Base-by-base conservation (phyloP, 1,140 invertebrate genomes). In the Odontomachus brunneus region DNA sequence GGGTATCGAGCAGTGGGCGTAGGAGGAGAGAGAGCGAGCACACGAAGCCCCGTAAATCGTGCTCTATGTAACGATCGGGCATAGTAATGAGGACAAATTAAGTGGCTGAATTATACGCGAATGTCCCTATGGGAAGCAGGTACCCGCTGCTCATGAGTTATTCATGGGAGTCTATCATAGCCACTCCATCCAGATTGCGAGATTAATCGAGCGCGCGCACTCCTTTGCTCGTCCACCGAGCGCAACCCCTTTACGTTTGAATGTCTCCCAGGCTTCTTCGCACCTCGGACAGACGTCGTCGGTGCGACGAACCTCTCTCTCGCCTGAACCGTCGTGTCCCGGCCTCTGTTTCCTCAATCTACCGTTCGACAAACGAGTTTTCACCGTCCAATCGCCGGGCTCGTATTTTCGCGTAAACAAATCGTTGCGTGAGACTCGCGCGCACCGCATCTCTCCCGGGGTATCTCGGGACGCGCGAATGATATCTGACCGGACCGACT, bases 21-120 rank as follows among this genome's bases (percentile, higher is more conserved):
- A 33, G 29, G 29, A 48, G 19, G 3, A 24, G 63, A 24, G 66
- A 72, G 69, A 19, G 66, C 74, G 78, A 80, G 80, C 72, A 66
- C 53, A 80, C 83, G 88, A 86, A 87, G 82, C 71, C 82, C 80
- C 87, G 88, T 92, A 92, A 91, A 92, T 92, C 87, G 88, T 88
- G 75, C 80, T 87, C 84, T 91, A 87, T 91, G 87, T 92, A 93
- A 93, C 86, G 91, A 92, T 92, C 89, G 88, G 89, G 89, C 91
- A 91, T 92, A 92, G 90, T 93, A 93, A 93, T 93, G 91, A 93
- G 91, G 92, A 93, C 92, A 93, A 93, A 93, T 93, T 92, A 93
- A 93, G 92, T 93, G 90, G 89, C 91, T 92, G 91, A 93, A 93
- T 93, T 93, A 93, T 92, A 92, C 90, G 89, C 88, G 89, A 92